Conservation (phyloP, 2,888 invertebrate species). For the Spicauda simplicius region DNA sequence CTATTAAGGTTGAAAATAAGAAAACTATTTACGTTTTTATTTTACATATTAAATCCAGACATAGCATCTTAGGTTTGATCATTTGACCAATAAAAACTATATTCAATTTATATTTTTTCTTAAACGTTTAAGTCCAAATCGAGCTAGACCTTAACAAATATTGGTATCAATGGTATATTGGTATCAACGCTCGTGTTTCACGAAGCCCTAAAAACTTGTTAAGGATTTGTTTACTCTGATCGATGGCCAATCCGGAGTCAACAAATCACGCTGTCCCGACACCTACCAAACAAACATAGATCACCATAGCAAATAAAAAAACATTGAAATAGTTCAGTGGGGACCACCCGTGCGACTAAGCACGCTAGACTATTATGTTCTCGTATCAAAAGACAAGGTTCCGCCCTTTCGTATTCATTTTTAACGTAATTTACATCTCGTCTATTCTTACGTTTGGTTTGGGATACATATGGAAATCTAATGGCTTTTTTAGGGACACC, state of each 20-base stretch:
- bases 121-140: too few relatives aligned
- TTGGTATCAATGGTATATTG: slow-evolving; percentile 48
- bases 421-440: slow-evolving; percentile 78
- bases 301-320: slow-evolving; percentile 78
- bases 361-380: slow-evolving; percentile 73
- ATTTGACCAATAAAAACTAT: too few relatives aligned
- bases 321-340: slow-evolving; percentile 46
- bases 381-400: slow-evolving; percentile 68
- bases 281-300: slow-evolving; percentile 78
- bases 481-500: slow-evolving; percentile 43
- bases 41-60: too few relatives aligned
- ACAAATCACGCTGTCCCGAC: slow-evolving; percentile 77
- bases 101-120: too few relatives aligned
- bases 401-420: slow-evolving; percentile 69
- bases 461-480: slow-evolving; percentile 26
- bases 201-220: slow-evolving; percentile 30
- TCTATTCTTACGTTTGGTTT: slow-evolving; percentile 52
- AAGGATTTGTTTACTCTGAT: slow-evolving; percentile 50
- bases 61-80: too few relatives aligned
- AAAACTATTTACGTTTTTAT: too few relatives aligned
- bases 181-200: slow-evolving; percentile 33
- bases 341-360: slow-evolving; percentile 77
- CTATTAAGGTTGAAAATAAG: too few relatives aligned
- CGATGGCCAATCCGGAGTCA: slow-evolving; percentile 69
- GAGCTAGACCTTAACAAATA: slow-evolving; percentile 42